phyloP scores from a whole-genome alignment of 2,888 invertebrate species.

The Aricia artaxerxes region DNA sequence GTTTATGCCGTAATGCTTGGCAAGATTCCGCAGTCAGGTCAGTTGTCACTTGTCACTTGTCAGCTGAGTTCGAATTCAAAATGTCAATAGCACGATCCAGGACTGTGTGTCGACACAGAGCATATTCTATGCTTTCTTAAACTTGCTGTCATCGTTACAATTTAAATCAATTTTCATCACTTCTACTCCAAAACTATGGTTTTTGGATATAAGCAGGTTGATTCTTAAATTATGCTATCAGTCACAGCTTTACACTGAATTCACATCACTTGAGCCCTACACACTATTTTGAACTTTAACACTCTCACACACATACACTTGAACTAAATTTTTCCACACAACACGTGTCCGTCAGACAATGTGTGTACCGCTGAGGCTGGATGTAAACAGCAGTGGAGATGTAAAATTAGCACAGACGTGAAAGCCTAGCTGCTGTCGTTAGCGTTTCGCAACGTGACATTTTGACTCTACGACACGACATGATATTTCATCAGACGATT shows the following conservation, averaged over 20 bases:
- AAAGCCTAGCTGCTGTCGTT: not conserved
- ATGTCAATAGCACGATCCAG: no score
- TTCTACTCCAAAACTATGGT: no score
- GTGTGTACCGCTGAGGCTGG: not conserved
- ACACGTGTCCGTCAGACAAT: not conserved
- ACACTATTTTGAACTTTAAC: not conserved
- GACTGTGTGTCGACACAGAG: no score
- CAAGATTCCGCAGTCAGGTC: no score
- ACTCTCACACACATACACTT: not conserved
- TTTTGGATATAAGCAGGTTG: not conserved
- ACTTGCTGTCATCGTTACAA: no score
- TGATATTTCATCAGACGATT: not conserved
- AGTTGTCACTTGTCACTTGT: no score
- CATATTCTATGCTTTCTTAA: no score
- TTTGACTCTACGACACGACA: not conserved
- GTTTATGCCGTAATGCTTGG: not conserved
- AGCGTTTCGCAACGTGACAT: not conserved
- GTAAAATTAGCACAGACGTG: slow-evolving; percentile 22
- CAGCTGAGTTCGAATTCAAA: no score
- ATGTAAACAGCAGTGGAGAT: not conserved
- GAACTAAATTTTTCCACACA: not conserved
- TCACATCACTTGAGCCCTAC: not conserved
- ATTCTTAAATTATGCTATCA: not conserved
- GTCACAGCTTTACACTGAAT: not conserved
- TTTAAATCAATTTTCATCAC: no score